Conservation (phyloP, 2,797 vertebrate species). For the Luscinia megarhynchos region DNA sequence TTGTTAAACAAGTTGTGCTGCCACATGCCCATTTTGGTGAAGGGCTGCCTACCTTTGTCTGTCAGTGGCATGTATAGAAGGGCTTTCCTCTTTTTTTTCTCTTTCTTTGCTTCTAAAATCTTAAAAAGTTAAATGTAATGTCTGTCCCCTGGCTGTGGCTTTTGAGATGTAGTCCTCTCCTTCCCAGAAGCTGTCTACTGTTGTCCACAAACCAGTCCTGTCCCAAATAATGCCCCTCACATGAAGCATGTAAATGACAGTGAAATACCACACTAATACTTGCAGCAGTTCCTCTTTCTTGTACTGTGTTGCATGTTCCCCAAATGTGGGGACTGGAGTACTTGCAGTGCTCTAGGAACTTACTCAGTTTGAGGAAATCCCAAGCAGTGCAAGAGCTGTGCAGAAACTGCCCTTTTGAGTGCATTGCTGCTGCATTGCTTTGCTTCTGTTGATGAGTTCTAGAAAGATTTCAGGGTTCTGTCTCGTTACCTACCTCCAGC, state of each 20-base stretch:
- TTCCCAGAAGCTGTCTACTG: rapidly evolving
- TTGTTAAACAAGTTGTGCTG: background rate
- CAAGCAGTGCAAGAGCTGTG: background rate
- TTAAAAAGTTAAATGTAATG: background rate
- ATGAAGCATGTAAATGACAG: background rate
- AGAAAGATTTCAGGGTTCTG: background rate
- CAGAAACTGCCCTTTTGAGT: background rate
- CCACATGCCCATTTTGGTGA: background rate
- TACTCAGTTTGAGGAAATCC: background rate
- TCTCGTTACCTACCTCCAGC: background rate
- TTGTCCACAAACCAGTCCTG: background rate
- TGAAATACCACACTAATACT: background rate
- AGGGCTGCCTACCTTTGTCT: background rate
- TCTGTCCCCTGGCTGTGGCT: background rate
- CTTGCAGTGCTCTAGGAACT: background rate
- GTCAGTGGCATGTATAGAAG: background rate
- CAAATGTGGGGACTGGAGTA: background rate
- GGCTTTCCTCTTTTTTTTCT: background rate
- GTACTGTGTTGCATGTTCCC: background rate
- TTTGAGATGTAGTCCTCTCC: background rate
- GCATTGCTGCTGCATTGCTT: background rate
- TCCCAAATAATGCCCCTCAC: background rate
- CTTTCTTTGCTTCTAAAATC: background rate
- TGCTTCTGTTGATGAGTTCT: background rate
- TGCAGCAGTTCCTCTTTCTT: background rate